Conservation (phyloP, 2,113 vertebrate genomes). For the Pachycephala philippinensis region DNA sequence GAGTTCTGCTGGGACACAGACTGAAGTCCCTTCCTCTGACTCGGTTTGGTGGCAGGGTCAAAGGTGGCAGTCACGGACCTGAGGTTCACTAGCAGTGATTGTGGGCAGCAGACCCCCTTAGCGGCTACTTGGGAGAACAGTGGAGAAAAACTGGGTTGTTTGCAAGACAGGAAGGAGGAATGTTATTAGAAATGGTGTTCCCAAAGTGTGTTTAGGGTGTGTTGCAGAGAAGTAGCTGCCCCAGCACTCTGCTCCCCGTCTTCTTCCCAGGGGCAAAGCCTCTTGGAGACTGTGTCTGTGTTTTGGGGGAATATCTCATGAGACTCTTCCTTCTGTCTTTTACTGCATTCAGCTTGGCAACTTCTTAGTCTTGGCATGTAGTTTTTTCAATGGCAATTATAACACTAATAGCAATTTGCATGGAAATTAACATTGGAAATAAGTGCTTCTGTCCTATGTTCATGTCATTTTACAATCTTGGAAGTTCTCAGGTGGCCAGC, state of each 20-base stretch:
- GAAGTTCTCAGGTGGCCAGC: background rate
- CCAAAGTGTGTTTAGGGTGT: background rate
- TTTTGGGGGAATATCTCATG: background rate
- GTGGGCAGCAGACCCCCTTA: background rate
- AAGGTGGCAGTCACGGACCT: background rate
- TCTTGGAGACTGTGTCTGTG: background rate
- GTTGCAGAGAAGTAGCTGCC: background rate
- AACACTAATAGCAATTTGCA: background rate
- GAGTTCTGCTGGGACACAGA: background rate
- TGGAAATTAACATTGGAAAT: background rate
- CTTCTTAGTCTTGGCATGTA: background rate
- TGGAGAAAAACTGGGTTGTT: background rate
- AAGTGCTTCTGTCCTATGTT: background rate
- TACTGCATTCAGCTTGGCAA: background rate
- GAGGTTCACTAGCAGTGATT: background rate
- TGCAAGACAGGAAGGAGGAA: background rate
- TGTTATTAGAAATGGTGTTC: background rate
- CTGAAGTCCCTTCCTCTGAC: background rate
- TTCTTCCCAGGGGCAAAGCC: background rate
- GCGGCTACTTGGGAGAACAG: background rate
- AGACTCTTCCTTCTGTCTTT: background rate
- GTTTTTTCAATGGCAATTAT: background rate
- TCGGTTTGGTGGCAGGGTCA: background rate
- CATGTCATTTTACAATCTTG: fast-evolving
- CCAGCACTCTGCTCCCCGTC: background rate